Conservation (phyloP, 92 coral and sea anemone genomes). For the Pocillopora grandis region DNA sequence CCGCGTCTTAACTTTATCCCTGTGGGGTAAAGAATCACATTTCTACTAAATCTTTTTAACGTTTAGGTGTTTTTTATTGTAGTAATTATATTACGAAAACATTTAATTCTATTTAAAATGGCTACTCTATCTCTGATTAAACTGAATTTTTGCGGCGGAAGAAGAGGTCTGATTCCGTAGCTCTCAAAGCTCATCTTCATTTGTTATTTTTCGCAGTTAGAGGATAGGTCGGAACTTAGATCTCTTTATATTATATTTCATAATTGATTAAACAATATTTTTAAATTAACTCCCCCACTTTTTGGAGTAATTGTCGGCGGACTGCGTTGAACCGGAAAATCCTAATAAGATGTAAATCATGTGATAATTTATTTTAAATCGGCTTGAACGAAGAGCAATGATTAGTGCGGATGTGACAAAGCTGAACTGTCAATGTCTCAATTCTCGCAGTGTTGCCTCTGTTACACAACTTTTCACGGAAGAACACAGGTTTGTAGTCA, state of each 20-base stretch:
- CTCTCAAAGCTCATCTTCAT: not conserved
- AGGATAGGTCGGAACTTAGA: not conserved
- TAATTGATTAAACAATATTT: not conserved
- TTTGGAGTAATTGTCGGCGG: not conserved
- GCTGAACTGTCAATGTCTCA: not conserved
- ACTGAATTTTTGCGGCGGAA: not conserved
- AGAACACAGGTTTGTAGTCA: slow-evolving; percentile 2
- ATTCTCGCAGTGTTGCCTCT: not conserved
- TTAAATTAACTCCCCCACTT: not conserved
- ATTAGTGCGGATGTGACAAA: not conserved
- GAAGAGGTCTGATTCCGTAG: not conserved
- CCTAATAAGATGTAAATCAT: slow-evolving; percentile 14
- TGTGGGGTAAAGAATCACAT: slow-evolving; percentile 10
- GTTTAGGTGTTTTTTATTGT: slow-evolving; percentile 1
- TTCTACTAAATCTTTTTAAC: not conserved
- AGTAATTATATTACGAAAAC: not conserved
- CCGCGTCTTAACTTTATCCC: not conserved
- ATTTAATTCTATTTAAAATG: not conserved
- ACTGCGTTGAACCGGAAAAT: slow-evolving; percentile 1
- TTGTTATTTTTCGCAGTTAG: not conserved
- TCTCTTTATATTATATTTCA: not conserved
- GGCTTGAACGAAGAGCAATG: not conserved
- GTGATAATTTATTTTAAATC: slow-evolving; percentile 13
- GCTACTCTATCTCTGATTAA: not conserved
- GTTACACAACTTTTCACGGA: not conserved